Evolutionary conservation across 2,888 invertebrate species (phyloP).

Genomic region (Ophion ventricosus): DNA sequence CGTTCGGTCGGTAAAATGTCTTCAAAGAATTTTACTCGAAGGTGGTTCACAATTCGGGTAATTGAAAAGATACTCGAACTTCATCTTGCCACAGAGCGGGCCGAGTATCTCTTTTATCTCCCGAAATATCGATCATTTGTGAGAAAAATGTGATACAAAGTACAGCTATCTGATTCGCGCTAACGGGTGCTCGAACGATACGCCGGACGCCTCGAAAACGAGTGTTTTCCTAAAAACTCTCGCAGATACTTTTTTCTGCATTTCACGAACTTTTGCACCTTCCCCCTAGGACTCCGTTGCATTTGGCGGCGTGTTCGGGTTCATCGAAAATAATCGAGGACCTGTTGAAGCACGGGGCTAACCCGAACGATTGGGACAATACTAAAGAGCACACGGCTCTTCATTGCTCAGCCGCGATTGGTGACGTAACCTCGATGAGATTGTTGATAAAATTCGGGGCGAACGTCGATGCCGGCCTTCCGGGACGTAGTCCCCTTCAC

Average conservation of each 20-base stretch:
- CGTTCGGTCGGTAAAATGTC: too few relatives aligned
- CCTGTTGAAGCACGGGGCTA: constrained; percentile 88
- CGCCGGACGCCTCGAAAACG: neutral
- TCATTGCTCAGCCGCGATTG: constrained; percentile 90
- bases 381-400: constrained; percentile 89
- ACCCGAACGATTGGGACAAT: constrained; percentile 90
- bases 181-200: neutral
- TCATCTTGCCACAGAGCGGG: too few relatives aligned
- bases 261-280: neutral
- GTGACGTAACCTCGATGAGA: constrained; percentile 86
- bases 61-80: too few relatives aligned
- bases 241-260: neutral
- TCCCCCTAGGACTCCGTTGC: constrained; percentile 86
- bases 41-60: too few relatives aligned
- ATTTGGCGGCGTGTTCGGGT: constrained; percentile 91
- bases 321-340: constrained; percentile 89
- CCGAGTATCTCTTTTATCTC: too few relatives aligned
- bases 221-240: neutral
- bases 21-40: too few relatives aligned
- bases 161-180: neutral
- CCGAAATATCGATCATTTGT: too few relatives aligned
- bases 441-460: constrained; percentile 89
- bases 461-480: constrained; percentile 90
- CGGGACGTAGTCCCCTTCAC: constrained; percentile 90
- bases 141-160: neutral